Conservation (phyloP, 2,797 vertebrate species). For the Muscicapa comitata region DNA sequence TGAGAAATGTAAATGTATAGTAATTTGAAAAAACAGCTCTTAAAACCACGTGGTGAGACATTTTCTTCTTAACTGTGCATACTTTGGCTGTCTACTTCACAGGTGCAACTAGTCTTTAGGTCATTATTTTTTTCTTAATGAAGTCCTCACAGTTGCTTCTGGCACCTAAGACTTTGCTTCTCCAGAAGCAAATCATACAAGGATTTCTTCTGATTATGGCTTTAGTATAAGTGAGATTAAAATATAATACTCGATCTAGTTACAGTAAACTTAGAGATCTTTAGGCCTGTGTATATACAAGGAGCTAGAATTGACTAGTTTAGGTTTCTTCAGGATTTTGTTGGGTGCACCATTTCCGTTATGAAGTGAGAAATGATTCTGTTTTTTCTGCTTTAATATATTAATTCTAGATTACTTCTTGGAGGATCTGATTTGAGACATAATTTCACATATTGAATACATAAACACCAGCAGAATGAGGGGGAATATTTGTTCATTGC, state of each 20-base stretch:
- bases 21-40: not conserved
- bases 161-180: not conserved
- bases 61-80: not conserved
- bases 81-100: not conserved
- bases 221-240: not conserved
- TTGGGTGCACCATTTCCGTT: not conserved
- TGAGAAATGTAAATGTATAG: not conserved
- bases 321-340: not conserved
- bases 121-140: not conserved
- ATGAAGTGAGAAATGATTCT: not conserved
- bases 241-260: not conserved
- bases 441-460: not conserved
- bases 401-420: not conserved
- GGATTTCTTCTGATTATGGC: not conserved
- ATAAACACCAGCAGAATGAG: not conserved
- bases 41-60: not conserved
- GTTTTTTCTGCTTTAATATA: not conserved
- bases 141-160: not conserved
- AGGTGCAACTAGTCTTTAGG: not conserved
- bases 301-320: not conserved
- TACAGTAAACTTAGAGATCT: not conserved
- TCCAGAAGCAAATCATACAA: not conserved
- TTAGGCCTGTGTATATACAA: not conserved
- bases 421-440: not conserved
- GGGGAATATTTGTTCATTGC: not conserved